Evolutionary conservation across 2,113 vertebrate species (phyloP).

Genomic region (Cephalopterus ornatus): DNA sequence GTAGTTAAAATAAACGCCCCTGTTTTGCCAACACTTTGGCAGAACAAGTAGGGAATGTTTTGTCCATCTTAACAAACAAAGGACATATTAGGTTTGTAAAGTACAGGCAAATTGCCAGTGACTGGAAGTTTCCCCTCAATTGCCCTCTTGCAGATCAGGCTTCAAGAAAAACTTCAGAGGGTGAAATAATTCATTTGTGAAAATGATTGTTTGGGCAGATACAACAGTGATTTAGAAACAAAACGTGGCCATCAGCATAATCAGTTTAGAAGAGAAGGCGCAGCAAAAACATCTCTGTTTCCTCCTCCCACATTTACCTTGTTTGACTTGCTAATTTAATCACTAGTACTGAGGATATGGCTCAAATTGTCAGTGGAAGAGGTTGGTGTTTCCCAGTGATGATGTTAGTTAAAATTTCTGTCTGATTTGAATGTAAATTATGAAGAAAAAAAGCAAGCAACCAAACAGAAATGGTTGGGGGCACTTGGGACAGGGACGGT

Average conservation of each 20-base stretch:
- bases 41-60: background rate
- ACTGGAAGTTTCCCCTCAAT: background rate
- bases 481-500: background rate
- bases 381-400: background rate
- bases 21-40: background rate
- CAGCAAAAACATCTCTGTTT: background rate
- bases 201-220: background rate
- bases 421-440: background rate
- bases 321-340: slow-evolving; percentile 60
- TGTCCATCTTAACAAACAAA: slow-evolving; percentile 33
- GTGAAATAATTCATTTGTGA: background rate
- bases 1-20: background rate
- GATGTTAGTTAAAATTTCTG: background rate
- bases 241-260: background rate
- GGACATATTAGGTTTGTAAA: background rate
- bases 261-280: background rate
- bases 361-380: background rate
- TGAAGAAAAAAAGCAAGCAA: background rate
- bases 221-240: background rate
- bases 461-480: background rate
- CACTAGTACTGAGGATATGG: background rate
- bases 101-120: background rate
- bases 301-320: background rate
- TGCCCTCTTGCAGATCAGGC: background rate
- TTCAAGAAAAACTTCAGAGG: background rate